Conservation (phyloP, 1,140 invertebrate species). For the Zaprionus vittiger region DNA sequence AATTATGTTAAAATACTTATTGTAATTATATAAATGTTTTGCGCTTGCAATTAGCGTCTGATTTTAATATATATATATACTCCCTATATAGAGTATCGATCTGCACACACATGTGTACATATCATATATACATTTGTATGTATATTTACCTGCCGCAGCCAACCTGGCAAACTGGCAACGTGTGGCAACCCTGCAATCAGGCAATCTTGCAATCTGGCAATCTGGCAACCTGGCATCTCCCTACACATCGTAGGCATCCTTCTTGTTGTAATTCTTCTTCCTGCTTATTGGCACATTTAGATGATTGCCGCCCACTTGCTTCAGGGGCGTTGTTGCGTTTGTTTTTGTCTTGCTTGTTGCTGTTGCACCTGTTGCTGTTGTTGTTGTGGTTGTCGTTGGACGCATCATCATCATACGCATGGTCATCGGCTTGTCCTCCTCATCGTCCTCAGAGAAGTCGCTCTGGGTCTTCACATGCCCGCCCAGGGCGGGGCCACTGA, state of each 20-base stretch:
- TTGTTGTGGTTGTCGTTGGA: constrained; percentile 51
- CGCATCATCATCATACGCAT: constrained; percentile 80
- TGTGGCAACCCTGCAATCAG: constrained; percentile 8
- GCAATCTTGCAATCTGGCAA: constrained; percentile 1
- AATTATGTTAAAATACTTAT: constrained; percentile 79
- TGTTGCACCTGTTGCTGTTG: constrained; percentile 34
- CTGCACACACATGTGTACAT: constrained; percentile 9
- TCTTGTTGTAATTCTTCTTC: constrained; percentile 74
- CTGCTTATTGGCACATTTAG: constrained; percentile 82
- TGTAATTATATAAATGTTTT: constrained; percentile 72
- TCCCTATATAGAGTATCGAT: constrained; percentile 8
- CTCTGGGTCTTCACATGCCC: constrained; percentile 80
- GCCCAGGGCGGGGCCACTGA: constrained; percentile 80
- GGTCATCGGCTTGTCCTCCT: constrained; percentile 81
- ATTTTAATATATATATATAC: constrained; percentile 21
- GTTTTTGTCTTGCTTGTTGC: constrained; percentile 30
- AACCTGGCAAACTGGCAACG: neutral
- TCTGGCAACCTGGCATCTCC: constrained; percentile 30
- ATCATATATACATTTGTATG: neutral
- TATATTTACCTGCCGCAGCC: constrained; percentile 14
- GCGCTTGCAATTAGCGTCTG: constrained; percentile 34
- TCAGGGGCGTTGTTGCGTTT: constrained; percentile 39
- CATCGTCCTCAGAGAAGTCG: constrained; percentile 82
- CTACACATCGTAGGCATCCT: constrained; percentile 83
- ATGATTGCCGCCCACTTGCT: constrained; percentile 57